Base-by-base conservation (phyloP, 2,888 invertebrate genomes). In the Noctua fimbriata region DNA sequence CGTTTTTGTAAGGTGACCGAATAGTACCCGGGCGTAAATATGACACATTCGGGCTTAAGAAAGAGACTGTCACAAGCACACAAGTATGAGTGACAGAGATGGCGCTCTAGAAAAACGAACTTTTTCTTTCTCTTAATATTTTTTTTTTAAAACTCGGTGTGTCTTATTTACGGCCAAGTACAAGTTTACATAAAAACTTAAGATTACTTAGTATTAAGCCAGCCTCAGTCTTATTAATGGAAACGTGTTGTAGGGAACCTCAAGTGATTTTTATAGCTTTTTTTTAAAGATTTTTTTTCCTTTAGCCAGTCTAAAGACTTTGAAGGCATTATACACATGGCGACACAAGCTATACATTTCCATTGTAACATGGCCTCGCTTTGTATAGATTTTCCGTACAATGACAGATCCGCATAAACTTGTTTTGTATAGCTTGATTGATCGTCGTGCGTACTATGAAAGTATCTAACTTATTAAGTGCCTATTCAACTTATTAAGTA, bases 211-310 rank as follows among this genome's bases (percentile, higher is more conserved):
- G 87, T 90, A 90, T 81, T 79, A 93, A 95, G 95, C 95, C 90
- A 90, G 94, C 94, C 83, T 94, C 93, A 93, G 92, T 93, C 89
- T 90, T 81, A 90, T 89, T 83, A 82, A 74, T 88, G 65, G 72
- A 86, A 82, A 79, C 77, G 69, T 73, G 79, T 91, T 91, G 89
- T 89, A 84, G 90, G 63, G 90, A 93, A 93, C 86, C 88, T 88
- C 87, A 86, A 86, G 4, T 72, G 82, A 77, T 12, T 44, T 41
- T 44, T 44, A 1, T 44, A 41, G 36, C 1, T 41, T 41, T 41
- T 41, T 41, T 41, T 41, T 9, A 36, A 36, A 9, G 9, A 10
- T 9, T 41, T 44, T 44, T 44, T 10, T 0, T 44, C 10, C 44
- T 44, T 44, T 44, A 10, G 44, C 44, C 44, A 44, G 44, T 41